Evolutionary conservation across 2,797 vertebrate species (phyloP), one percentile per base, ranked within the genome.

Genomic region (Halcyon smyrnensis): DNA sequence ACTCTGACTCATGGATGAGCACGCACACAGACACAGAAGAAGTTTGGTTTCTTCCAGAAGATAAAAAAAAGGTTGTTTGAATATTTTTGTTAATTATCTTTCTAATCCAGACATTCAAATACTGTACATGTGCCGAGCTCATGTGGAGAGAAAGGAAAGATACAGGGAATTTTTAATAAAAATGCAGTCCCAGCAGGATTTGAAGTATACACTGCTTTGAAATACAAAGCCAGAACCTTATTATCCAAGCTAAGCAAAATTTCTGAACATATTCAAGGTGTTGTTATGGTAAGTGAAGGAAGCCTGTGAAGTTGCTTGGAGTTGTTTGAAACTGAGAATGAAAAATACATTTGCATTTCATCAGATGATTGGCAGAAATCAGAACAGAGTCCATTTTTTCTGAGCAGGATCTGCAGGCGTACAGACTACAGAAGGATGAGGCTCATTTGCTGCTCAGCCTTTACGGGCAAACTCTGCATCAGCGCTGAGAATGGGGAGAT

Each of bases 211-310:
- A 27, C 8, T 62, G 24, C 41, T 90, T 87, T 86, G 84, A 94
- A 95, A 94, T 84, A 46, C 23, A 89, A 93, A 89, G 19, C 41
- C 57, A 93, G 68, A 81, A 60, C n/a, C 94, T 92, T 65, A 41
- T 84, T 82, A 76, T 67, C 45, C 73, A 90, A 88, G 21, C 37
- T 71, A 93, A 76, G 48, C 43, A 70, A 51, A 79, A 84, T 75
- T 94, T 91, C 27, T 91, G 74, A 84, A 74, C 24, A 0, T 51
- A 68, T 60, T 34, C 46, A 76, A 48, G 34, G 68, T 95, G 36
- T 34, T 87, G 25, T 54, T 80, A 43, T 27, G 39, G 30, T 85
- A 74, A 78, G 36, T 37, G 68, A 81, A 80, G 69, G 57, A 83
- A 73, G 16, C 9, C 41, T 69, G 43, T 70, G 75, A 60, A 77